Evolutionary conservation across 2,797 vertebrate genomes (phyloP), one percentile per base, ranked within the genome.

Genomic region (Chelonia mydas): DNA sequence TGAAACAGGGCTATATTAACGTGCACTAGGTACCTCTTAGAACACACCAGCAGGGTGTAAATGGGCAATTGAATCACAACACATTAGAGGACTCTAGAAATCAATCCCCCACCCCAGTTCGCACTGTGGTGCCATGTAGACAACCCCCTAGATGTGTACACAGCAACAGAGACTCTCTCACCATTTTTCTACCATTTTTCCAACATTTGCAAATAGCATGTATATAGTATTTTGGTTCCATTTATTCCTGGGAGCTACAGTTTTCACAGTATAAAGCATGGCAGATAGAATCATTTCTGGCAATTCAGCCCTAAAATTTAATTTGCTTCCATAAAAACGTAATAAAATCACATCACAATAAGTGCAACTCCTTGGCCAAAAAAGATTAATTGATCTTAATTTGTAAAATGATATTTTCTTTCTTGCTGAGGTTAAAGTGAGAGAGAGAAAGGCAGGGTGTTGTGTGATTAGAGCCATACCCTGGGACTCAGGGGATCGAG

Each of bases 221-320:
- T 28, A 7, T 59, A 59, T 59, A 59, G 12, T 31, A 31, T 59
- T 59, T 59, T 59, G 28, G 28, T 59, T 59, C n/a, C 65, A 72
- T 23, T 37, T 72, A 37, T 72, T 19, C 78, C 55, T 77, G 25
- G 61, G 49, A 86, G 55, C 65, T 37, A 41, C 16, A 72, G n/a
- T n/a, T 37, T n/a, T 41, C n/a, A 72, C 33, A 41, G 10, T 41
- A 37, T 47, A 47, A 27, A 76, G 72, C 25, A 47, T 33, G 78
- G 84, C 83, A 93, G 87, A 93, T 83, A 72, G 76, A 83, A 93
- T 89, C 79, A 79, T 89, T 86, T 83, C 68, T 83, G 77, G 55
- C 41, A 93, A 86, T 86, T 72, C 68, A 83, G 49, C 78, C 79
- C 83, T 86, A 55, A 89, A 50, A 93, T 79, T 83, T 83, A 86